Percentiles rank a stretch among this genome's conserved stretches.
Conservation (phyloP, 1,140 invertebrate genomes). For the Theocolax elegans region DNA sequence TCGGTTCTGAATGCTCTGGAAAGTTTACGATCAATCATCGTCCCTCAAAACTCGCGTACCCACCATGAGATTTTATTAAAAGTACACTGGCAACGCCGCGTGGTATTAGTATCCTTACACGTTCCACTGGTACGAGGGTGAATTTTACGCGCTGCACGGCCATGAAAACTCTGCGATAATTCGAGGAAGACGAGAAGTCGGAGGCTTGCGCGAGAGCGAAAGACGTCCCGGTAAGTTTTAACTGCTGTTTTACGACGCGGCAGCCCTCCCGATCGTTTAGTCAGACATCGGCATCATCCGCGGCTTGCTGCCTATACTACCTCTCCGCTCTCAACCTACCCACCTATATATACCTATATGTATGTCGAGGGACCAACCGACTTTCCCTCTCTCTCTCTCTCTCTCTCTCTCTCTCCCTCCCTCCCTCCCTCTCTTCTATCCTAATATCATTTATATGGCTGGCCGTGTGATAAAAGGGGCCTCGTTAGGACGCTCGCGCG, state of each 20-base stretch:
- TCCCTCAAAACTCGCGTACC: neutral
- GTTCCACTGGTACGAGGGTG: neutral
- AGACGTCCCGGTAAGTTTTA: constrained; percentile 49
- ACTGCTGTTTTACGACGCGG: constrained; percentile 47
- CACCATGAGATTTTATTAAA: constrained; percentile 16
- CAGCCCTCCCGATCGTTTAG: constrained; percentile 41
- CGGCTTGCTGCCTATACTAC: too few relatives aligned
- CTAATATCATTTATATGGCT: too few relatives aligned
- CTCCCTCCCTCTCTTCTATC: neutral
- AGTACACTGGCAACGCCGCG: constrained; percentile 7
- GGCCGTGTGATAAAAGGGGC: neutral
- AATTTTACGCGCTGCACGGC: constrained; percentile 42
- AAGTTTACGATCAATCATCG: constrained; percentile 39
- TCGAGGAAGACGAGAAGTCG: constrained; percentile 14
- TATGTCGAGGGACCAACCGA: neutral
- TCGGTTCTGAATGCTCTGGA: neutral
- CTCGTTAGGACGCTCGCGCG: neutral
- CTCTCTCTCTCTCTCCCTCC: neutral
- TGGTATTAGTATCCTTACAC: neutral
- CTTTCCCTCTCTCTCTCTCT: neutral
- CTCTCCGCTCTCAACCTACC: too few relatives aligned
- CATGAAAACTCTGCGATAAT: constrained; percentile 39
- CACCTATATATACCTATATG: neutral
- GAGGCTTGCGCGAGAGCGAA: too few relatives aligned
- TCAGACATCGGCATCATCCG: constrained; percentile 21